Base-by-base conservation (phyloP, 53 echinoderm and acorn worm species). In the Crossaster papposus region DNA sequence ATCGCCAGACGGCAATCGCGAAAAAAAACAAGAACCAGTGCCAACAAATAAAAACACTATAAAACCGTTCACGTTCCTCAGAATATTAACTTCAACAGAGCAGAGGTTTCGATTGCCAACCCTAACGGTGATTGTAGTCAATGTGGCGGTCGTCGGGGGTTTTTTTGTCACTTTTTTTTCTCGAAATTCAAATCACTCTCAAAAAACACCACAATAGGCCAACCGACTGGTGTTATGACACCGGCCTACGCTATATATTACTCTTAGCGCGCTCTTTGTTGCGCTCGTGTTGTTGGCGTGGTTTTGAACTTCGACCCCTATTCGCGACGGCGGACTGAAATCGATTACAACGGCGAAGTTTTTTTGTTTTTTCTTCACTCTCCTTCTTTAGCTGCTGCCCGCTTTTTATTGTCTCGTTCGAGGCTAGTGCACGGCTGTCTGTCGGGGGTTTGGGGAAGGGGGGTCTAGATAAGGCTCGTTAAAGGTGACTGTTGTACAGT, bases 291-390 rank as follows among this genome's bases (percentile, higher is more conserved):
- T 78, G 78, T 78, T 78, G 55, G 55, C 80, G 32, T 33, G 80
- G 54, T 50, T 28, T 80, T 80, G 80, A 80, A 80, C 80, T 80
- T 58, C 80, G 33, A 80, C 80, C 80, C 15, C 80, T 18, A n/a
- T 54, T 80, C 54, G 80, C 80, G 80, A 80, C 24, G 31, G 54
- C 14, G 2, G 58, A 80, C 78, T 78, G 30, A 78, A 78, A 78
- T 78, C 78, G 78, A 78, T 78, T 78, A 78, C 78, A 34, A 26
- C 78, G 51, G 44, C n/a, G 26, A 78, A 78, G 78, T 78, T 78
- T n/a, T n/a, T n/a, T n/a, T 51, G 78, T 24, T 51, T 78, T 44
- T 28, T 50, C 8, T 50, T 20, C 29, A n/a, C 70, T 12, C 70
- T 30, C 58, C 22, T 4, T 30, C 12, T 70, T 14, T 44, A 9